Percentiles rank a stretch among this genome's conserved stretches.
phyloP scores from a whole-genome alignment of 2,113 vertebrate species.

The Lepisosteus osseus region DNA sequence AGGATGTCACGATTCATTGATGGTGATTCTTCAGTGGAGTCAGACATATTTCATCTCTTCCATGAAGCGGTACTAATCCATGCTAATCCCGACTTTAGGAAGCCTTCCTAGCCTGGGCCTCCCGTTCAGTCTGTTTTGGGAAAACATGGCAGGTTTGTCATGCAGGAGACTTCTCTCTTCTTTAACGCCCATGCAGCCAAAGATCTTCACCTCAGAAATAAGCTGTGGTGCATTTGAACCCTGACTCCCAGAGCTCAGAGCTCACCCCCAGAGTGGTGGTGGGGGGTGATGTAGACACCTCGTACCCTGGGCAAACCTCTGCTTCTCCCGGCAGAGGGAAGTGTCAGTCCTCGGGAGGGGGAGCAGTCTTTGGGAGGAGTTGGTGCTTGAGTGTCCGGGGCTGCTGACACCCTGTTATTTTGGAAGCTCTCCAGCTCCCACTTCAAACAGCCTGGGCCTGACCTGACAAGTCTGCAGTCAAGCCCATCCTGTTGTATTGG shows the following conservation, averaged over 20 bases:
- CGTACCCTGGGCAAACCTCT: conserved; percentile 27
- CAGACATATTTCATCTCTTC: conserved; percentile 1
- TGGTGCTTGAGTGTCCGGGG: conserved; percentile 20
- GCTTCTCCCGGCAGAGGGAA: conserved; percentile 27
- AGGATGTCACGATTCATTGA: too few relatives aligned
- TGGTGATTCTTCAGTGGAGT: too few relatives aligned
- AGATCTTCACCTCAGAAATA: conserved; percentile 19
- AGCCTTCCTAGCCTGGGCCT: too few relatives aligned
- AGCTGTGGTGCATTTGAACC: conserved; percentile 34
- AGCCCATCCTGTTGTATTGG: too few relatives aligned
- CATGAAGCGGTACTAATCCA: not conserved
- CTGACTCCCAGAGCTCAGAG: conserved; percentile 24
- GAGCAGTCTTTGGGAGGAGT: conserved; percentile 25
- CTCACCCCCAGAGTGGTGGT: conserved; percentile 24
- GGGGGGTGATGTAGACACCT: conserved; percentile 18
- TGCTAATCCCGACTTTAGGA: too few relatives aligned
- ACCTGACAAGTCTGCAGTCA: too few relatives aligned
- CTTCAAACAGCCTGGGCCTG: conserved; percentile 20
- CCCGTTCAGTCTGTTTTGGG: too few relatives aligned
- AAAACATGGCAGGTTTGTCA: too few relatives aligned
- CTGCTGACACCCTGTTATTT: conserved; percentile 60
- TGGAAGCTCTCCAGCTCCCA: conserved; percentile 55
- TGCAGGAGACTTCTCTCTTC: not conserved
- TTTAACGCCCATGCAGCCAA: conserved; percentile 1
- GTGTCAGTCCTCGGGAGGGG: not conserved